Percentiles rank a stretch among this genome's conserved stretches.
phyloP scores from a whole-genome alignment of 2,888 invertebrate genomes.

The Conus canariensis region DNA sequence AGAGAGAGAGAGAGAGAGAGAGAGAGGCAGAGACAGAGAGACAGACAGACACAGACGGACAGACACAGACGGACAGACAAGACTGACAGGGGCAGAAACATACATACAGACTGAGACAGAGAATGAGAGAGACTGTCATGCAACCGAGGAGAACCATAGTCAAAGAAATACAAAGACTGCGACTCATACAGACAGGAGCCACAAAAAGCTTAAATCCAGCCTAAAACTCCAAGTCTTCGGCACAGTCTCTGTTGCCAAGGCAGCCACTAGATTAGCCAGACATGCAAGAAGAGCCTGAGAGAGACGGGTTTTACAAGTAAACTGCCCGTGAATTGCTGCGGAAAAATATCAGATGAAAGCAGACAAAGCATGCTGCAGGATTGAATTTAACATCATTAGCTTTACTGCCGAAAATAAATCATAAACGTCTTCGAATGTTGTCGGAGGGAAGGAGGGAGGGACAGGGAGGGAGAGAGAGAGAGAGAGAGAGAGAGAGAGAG shows the following conservation, averaged over 20 bases:
- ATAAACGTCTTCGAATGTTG: too few relatives aligned
- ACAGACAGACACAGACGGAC: background rate
- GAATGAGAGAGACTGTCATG: background rate
- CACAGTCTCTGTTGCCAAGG: background rate
- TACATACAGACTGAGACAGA: background rate
- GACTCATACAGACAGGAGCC: background rate
- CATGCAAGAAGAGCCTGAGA: background rate
- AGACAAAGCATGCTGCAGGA: too few relatives aligned
- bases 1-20: too few relatives aligned
- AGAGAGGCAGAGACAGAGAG: background rate
- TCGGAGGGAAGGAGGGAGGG: too few relatives aligned
- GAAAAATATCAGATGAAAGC: too few relatives aligned
- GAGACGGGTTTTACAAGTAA: background rate
- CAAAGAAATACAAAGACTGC: background rate
- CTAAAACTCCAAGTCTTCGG: too few relatives aligned
- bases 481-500: background rate
- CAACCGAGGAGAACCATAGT: background rate
- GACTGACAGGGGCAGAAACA: background rate
- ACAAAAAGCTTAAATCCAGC: too few relatives aligned
- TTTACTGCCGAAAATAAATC: too few relatives aligned
- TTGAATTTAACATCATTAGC: too few relatives aligned
- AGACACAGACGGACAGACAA: background rate
- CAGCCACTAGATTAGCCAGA: constrained; percentile 2
- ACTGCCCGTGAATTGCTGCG: background rate
- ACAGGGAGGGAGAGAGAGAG: background rate